phyloP scores from a whole-genome alignment of 2,888 invertebrate species.

The Coelinius sp. region DNA sequence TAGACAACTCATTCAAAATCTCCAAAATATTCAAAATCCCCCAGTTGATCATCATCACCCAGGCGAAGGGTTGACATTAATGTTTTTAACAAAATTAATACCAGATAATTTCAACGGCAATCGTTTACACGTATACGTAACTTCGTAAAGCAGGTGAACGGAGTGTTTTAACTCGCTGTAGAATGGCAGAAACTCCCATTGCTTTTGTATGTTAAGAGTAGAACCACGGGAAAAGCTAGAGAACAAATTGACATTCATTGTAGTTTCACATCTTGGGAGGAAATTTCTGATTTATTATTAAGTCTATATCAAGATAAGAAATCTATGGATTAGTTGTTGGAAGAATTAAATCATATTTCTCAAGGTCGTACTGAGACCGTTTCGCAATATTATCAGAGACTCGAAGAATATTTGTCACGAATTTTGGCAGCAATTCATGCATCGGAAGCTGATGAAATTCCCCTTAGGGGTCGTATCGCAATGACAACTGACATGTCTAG shows the following conservation, averaged over 20 bases:
- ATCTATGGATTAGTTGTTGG: conserved; percentile 2
- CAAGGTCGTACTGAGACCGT: neutral
- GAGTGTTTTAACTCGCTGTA: neutral
- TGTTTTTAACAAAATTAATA: neutral
- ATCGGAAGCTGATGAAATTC: neutral
- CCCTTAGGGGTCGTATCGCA: neutral
- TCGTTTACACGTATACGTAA: neutral
- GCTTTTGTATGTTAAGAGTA: neutral
- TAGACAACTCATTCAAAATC: too few relatives aligned
- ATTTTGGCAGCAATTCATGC: conserved; percentile 5
- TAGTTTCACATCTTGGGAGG: neutral
- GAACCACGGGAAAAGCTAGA: conserved; percentile 9
- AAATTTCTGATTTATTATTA: conserved; percentile 8
- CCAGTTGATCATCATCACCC: too few relatives aligned
- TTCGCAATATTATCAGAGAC: conserved; percentile 15
- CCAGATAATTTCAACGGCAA: neutral
- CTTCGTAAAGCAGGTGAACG: neutral
- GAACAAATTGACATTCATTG: conserved; percentile 15
- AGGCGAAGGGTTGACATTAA: too few relatives aligned
- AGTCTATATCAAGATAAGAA: neutral
- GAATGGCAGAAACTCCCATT: neutral
- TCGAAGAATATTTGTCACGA: conserved; percentile 5
- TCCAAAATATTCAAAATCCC: too few relatives aligned
- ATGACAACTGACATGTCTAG: conserved; percentile 16
- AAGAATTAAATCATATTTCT: neutral